Percentiles rank a stretch among this genome's conserved stretches.
Conservation (phyloP, 2,888 invertebrate species). For the Sympetrum striolatum region DNA sequence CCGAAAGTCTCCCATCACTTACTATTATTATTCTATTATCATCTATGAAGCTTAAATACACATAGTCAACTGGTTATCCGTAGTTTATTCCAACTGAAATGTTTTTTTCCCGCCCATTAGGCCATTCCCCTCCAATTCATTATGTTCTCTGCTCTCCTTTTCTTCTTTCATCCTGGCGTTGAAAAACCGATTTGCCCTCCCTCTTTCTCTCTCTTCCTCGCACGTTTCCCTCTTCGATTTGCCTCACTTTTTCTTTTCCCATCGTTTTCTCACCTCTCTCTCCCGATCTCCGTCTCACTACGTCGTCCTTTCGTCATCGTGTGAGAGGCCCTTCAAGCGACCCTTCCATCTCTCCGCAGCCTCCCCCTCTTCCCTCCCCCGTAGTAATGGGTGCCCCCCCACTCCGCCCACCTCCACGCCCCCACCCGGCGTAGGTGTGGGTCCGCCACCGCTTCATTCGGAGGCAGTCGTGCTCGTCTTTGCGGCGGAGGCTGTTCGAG, state of each 20-base stretch:
- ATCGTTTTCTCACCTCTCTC: neutral
- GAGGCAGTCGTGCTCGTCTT: neutral
- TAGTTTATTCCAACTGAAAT: no score
- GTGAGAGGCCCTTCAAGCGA: neutral
- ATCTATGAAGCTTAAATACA: no score
- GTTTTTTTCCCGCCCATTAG: no score
- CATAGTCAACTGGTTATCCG: no score
- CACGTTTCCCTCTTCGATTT: no score
- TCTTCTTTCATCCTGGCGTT: no score
- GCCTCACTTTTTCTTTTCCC: constrained; percentile 54
- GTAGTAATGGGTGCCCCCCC: neutral
- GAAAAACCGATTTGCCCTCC: no score
- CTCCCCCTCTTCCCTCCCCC: neutral
- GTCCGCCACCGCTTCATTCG: neutral
- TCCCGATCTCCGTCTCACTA: neutral
- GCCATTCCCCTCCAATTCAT: no score
- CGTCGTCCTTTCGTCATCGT: neutral
- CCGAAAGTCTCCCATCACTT: no score
- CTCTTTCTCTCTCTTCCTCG: no score
- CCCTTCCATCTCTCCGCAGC: neutral
- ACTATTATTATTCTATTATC: no score
- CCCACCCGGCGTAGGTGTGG: neutral
- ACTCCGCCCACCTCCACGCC: neutral
- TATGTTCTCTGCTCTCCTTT: no score
- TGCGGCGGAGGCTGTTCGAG: neutral